A percentile compares a stretch with the other conserved stretches of the same genome.
These are phyloP conservation scores for Gobius niger DNA, from an alignment of 2,113 vertebrate species.

Conservation along the genomic window DNA sequence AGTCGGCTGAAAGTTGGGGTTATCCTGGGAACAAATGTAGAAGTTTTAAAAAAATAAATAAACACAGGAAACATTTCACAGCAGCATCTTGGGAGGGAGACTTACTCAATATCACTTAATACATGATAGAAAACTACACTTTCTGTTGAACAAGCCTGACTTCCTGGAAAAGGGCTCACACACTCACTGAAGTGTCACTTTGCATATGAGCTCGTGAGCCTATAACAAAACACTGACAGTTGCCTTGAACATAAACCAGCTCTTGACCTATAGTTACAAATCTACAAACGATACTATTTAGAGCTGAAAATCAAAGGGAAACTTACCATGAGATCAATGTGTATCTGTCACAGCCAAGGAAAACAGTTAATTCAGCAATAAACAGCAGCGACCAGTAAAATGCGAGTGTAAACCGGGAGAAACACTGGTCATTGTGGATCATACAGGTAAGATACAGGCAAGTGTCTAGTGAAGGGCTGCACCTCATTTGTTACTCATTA, in stretches of 20 bases:
- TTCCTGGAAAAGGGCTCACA: conserved; percentile 30
- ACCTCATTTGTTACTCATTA: conserved; percentile 70
- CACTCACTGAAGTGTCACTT: conserved; percentile 10
- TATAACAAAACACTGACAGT: background rate
- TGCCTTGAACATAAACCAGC: background rate
- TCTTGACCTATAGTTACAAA: background rate
- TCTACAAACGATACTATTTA: background rate
- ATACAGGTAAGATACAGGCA: conserved; percentile 32
- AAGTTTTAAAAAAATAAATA: no score
- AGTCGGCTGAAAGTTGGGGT: conserved; percentile 44
- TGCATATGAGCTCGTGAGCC: conserved; percentile 10
- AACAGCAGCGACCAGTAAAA: conserved; percentile 7
- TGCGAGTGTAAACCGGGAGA: conserved; percentile 14
- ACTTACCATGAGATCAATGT: conserved; percentile 68
- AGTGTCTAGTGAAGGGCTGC: conserved; percentile 53
- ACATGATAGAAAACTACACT: background rate
- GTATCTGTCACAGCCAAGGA: conserved; percentile 15
- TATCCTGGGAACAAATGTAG: conserved; percentile 52
- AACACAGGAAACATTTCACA: no score
- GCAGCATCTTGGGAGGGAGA: no score
- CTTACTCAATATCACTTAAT: no score
- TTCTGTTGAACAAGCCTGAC: conserved; percentile 2
- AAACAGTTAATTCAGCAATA: conserved; percentile 11
- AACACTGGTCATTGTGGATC: conserved; percentile 28
- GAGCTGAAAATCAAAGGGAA: background rate